These are phyloP conservation scores for Acipenser ruthenus DNA, from an alignment of 2,797 vertebrate species.

Conservation along the genomic window DNA sequence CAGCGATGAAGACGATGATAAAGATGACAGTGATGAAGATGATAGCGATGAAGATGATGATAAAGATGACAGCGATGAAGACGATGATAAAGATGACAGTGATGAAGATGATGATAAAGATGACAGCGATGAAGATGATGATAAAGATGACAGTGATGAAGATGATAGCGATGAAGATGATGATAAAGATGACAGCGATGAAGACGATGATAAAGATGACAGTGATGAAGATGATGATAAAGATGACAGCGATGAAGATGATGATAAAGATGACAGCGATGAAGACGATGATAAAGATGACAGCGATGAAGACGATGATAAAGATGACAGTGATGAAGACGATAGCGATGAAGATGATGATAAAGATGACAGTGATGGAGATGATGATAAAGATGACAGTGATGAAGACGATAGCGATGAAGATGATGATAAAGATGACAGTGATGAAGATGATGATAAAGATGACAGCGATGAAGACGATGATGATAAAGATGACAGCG, in stretches of 20 bases:
- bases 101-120: neutral
- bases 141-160: neutral
- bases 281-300: slow-evolving; percentile 4
- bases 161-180: slow-evolving; percentile 9
- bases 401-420: slow-evolving; percentile 22
- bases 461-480: slow-evolving; percentile 28
- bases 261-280: slow-evolving; percentile 19
- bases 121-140: neutral
- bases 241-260: slow-evolving; percentile 28
- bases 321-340: neutral
- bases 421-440: slow-evolving; percentile 30
- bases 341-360: neutral
- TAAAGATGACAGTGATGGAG: neutral
- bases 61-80: neutral
- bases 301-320: neutral
- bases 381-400: slow-evolving; percentile 29
- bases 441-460: slow-evolving; percentile 27
- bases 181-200: slow-evolving; percentile 33
- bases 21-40: slow-evolving; percentile 20
- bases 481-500: slow-evolving; percentile 18
- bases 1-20: slow-evolving; percentile 26
- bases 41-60: slow-evolving; percentile 30
- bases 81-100: neutral
- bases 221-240: slow-evolving; percentile 28
- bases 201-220: slow-evolving; percentile 34